Base-by-base conservation (phyloP, 1,140 invertebrate species). In the Grapholita molesta region DNA sequence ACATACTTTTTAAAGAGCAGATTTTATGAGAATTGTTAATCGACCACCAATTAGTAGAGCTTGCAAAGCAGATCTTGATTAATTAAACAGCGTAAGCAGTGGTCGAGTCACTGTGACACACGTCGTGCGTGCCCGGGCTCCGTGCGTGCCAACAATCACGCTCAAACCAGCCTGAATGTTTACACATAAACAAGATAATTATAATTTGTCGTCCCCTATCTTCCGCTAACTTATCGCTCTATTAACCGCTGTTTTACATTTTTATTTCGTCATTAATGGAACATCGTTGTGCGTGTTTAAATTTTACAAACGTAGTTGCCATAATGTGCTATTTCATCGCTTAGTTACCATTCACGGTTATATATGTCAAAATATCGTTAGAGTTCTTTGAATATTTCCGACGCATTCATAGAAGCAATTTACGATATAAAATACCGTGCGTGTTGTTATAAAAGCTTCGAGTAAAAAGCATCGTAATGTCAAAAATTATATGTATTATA, bases 401-500 rank as follows among this genome's bases (percentile, higher is more conserved):
- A 5, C 11, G 32, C 28, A 18, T 28, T 15, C 12, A 25, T 23
- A 25, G 5, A 30, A 61, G 55, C 55, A 61, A 61, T 61, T n/a
- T n/a, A n/a, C 28, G 32, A 30, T 15, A 61, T 61, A 64, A 72
- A 83, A 79, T 82, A 75, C 77, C 73, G 69, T 78, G 69, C 76
- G 69, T 77, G 76, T 70, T 73, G 73, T 71, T 74, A 71, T 75
- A 78, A 78, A 74, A 75, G 68, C 73, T 70, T 15, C 55, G 24
- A 32, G 24, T 61, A 61, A 73, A 82, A 75, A 67, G 73, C 75
- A 77, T 80, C 70, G 78, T 83, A 72, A 82, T 74, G 78, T 82
- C 82, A 77, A 82, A 86, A 86, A 86, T 84, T 83, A n/a, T n/a
- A n/a, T n/a, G n/a, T n/a, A n/a, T n/a, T n/a, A 83, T 85, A 81